A percentile compares a stretch with the other conserved stretches of the same genome.
These are phyloP conservation scores for Halcyon badia DNA, from an alignment of 2,797 vertebrate genomes.

Conservation along the genomic window DNA sequence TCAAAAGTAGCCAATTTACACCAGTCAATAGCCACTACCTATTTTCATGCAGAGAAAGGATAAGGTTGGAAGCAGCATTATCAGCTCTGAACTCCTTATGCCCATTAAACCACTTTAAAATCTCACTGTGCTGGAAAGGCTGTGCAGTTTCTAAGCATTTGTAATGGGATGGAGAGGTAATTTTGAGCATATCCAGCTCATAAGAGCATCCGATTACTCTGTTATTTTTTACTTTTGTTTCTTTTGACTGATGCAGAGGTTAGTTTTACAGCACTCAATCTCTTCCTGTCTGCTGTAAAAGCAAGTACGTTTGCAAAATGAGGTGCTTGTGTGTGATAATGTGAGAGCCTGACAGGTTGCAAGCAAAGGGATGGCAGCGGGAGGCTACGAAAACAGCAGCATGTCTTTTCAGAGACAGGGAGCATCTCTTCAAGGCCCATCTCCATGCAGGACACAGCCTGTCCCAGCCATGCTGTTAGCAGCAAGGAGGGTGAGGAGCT, in stretches of 20 bases:
- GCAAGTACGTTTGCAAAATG: background rate
- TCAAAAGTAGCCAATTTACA: slow-evolving; percentile 35
- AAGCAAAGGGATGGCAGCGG: background rate
- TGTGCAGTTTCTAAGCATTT: slow-evolving; percentile 22
- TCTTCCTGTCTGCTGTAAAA: background rate
- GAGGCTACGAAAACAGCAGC: background rate
- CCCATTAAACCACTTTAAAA: slow-evolving; percentile 36
- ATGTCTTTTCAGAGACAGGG: background rate
- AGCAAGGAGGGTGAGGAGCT: background rate
- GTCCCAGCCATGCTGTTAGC: background rate
- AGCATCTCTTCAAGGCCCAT: background rate
- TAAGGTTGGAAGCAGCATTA: background rate
- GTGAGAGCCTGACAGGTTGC: background rate
- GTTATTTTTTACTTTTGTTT: slow-evolving; percentile 16
- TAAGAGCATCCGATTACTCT: background rate
- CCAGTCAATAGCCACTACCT: background rate
- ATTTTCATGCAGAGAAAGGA: slow-evolving; percentile 13
- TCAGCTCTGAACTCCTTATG: slow-evolving; percentile 10
- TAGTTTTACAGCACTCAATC: slow-evolving; percentile 15
- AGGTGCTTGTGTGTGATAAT: background rate
- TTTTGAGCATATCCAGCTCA: slow-evolving; percentile 16
- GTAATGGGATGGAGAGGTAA: background rate
- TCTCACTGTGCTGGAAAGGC: background rate
- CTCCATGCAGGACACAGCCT: background rate
- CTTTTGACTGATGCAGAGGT: slow-evolving; percentile 11